These are phyloP conservation scores for Fragum sueziense DNA, from an alignment of 2,888 invertebrate genomes.

Conservation along the genomic window DNA sequence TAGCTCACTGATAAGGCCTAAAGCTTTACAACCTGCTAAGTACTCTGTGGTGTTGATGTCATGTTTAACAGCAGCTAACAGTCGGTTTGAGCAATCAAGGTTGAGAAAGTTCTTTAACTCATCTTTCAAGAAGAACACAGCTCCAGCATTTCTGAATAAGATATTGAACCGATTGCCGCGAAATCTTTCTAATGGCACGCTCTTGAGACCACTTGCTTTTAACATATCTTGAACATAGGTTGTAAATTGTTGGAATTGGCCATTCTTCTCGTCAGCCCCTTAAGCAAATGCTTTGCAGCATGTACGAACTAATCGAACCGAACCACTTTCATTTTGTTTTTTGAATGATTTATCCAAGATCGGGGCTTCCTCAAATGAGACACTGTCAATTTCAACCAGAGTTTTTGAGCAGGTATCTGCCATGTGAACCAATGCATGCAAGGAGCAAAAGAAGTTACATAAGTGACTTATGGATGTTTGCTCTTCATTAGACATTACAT, in stretches of 20 bases:
- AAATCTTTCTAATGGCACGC: constrained; percentile 34
- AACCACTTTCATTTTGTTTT: constrained; percentile 22
- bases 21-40: constrained; percentile 47
- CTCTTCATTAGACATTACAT: constrained; percentile 18
- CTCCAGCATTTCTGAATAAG: constrained; percentile 43
- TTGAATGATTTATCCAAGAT: constrained; percentile 39
- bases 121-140: constrained; percentile 37
- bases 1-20: constrained; percentile 46
- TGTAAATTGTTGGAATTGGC: constrained; percentile 34
- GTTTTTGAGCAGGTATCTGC: neutral
- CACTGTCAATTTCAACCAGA: constrained; percentile 23
- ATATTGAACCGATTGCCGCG: constrained; percentile 50
- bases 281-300: constrained; percentile 35
- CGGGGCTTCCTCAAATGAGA: constrained; percentile 24
- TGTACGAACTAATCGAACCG: constrained; percentile 26
- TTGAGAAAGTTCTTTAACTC: constrained; percentile 29
- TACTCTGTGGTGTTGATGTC: constrained; percentile 46
- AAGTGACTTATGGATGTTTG: constrained; percentile 30
- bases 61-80: constrained; percentile 30
- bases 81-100: constrained; percentile 36
- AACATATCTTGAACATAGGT: constrained; percentile 33
- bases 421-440: constrained; percentile 22
- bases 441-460: constrained; percentile 53
- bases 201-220: constrained; percentile 22
- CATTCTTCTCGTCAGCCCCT: constrained; percentile 47